Evolutionary conservation across 2,888 invertebrate species (phyloP).

Genomic region (Limenitis arthemis): DNA sequence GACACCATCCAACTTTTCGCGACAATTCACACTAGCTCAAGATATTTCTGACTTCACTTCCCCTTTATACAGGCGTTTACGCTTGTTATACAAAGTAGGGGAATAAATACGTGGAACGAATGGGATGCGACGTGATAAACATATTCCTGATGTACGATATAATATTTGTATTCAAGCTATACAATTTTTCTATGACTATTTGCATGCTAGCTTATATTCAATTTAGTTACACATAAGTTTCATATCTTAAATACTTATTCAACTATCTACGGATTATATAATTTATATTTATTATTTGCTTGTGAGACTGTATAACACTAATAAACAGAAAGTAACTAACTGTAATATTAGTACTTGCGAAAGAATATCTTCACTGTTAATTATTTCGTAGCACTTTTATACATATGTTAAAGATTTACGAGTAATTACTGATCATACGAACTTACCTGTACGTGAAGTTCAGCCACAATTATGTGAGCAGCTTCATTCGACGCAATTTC

Average conservation of each 20-base stretch:
- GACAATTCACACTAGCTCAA: slow-evolving; percentile 21
- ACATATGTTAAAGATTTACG: too few relatives aligned
- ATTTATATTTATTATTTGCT: too few relatives aligned
- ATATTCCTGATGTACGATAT: slow-evolving; percentile 14
- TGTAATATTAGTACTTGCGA: too few relatives aligned
- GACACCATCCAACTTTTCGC: slow-evolving; percentile 39
- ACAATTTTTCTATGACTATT: not conserved
- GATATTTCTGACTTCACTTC: slow-evolving; percentile 22
- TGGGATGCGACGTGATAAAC: slow-evolving; percentile 27
- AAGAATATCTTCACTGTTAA: too few relatives aligned
- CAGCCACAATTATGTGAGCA: too few relatives aligned
- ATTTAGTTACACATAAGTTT: not conserved
- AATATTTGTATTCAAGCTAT: slow-evolving; percentile 6
- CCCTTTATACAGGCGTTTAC: slow-evolving; percentile 32
- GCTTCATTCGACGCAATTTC: too few relatives aligned
- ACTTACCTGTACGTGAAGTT: too few relatives aligned
- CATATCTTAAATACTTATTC: not conserved
- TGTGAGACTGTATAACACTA: too few relatives aligned
- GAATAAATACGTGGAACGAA: slow-evolving; percentile 43
- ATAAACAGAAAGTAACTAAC: too few relatives aligned
- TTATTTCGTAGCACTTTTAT: too few relatives aligned
- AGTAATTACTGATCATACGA: too few relatives aligned
- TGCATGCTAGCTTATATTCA: not conserved
- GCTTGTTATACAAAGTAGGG: slow-evolving; percentile 40
- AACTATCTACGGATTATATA: too few relatives aligned